Evolutionary conservation across 2,797 vertebrate species (phyloP).

Genomic region (Cuniculus paca): DNA sequence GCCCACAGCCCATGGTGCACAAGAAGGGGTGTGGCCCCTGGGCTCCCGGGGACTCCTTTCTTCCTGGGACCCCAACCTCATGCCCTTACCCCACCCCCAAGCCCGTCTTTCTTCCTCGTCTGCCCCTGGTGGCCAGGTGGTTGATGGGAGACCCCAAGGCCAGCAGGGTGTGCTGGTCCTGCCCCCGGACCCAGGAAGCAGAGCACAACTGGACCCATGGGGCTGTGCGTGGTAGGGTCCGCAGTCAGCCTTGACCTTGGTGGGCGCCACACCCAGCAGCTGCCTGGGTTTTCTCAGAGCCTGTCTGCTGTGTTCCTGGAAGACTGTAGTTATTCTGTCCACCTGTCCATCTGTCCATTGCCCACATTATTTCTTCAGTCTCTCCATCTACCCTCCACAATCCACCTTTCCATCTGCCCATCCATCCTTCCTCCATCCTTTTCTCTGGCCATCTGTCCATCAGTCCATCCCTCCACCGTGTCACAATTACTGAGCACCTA

Average conservation of each 20-base stretch:
- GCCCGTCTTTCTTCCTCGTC: background rate
- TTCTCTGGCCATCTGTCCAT: background rate
- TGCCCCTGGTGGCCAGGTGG: background rate
- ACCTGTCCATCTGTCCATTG: background rate
- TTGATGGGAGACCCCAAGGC: background rate
- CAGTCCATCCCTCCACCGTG: background rate
- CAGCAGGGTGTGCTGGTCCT: background rate
- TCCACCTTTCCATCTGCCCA: background rate
- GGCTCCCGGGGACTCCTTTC: background rate
- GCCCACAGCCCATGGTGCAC: fast-evolving
- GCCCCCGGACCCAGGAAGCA: background rate
- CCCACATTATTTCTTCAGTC: background rate
- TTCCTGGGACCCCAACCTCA: background rate
- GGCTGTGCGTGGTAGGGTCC: too few relatives aligned
- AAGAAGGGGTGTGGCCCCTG: too few relatives aligned
- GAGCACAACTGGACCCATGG: background rate
- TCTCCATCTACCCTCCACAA: background rate
- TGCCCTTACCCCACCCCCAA: background rate
- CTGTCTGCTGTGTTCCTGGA: background rate
- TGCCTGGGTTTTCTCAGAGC: background rate
- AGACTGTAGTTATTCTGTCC: background rate
- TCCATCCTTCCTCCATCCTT: background rate
- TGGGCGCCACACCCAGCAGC: background rate
- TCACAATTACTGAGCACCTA: background rate
- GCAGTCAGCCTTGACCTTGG: background rate